These are phyloP conservation scores for Poeciliopsis occidentalis DNA, from an alignment of 2,113 vertebrate species.

Conservation along the genomic window DNA sequence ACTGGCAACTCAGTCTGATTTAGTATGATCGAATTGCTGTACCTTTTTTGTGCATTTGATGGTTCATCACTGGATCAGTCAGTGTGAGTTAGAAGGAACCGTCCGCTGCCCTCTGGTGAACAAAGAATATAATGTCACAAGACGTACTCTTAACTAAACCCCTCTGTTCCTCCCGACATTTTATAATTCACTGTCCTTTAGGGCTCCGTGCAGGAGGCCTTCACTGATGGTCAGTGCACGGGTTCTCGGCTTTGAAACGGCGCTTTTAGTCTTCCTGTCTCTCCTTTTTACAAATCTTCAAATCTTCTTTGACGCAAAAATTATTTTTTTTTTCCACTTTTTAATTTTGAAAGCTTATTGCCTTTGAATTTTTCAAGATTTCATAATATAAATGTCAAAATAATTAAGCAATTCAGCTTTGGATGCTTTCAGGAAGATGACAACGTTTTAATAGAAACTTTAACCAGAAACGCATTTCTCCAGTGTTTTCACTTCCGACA, in stretches of 20 bases:
- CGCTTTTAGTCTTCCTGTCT: not conserved
- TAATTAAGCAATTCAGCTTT: not conserved
- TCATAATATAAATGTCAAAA: not conserved
- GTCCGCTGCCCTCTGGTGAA: slow-evolving; percentile 2
- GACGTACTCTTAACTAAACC: not conserved
- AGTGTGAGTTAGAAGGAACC: not conserved
- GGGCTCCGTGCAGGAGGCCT: not conserved
- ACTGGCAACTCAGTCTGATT: too few species aligned
- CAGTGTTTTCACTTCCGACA: too few species aligned
- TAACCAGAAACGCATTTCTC: too few species aligned
- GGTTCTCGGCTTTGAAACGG: not conserved
- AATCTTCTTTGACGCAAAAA: not conserved
- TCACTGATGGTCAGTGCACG: not conserved
- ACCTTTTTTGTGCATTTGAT: not conserved
- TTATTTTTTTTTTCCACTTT: not conserved
- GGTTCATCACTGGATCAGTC: not conserved
- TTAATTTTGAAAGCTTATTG: not conserved
- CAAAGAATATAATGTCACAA: not conserved
- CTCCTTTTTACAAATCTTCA: not conserved
- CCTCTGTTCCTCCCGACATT: not conserved
- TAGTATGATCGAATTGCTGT: too few species aligned
- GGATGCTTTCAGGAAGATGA: not conserved
- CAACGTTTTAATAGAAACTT: too few species aligned
- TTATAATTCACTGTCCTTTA: not conserved
- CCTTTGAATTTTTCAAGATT: not conserved